A percentile compares a stretch with the other conserved stretches of the same genome.
phyloP scores from a whole-genome alignment of 2,888 invertebrate species.

The Ochlodes sylvanus region DNA sequence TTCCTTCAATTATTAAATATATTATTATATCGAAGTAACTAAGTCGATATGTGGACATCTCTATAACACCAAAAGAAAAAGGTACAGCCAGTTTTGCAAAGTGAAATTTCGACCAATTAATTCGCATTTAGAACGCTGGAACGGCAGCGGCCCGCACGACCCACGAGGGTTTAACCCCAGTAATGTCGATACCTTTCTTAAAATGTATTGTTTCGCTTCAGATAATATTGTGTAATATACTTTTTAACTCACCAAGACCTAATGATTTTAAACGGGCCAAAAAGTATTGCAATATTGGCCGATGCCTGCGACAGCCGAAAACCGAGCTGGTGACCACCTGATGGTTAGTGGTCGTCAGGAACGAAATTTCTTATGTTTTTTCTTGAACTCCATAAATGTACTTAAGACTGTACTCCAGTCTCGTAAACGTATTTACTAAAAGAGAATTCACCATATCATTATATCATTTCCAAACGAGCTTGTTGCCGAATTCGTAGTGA shows the following conservation, averaged over 20 bases:
- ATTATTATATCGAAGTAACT: not conserved
- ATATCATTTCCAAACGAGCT: too few relatives aligned
- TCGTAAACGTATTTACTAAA: not conserved
- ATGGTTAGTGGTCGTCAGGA: too few relatives aligned
- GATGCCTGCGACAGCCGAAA: too few relatives aligned
- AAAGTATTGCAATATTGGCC: too few relatives aligned
- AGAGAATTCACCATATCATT: slow-evolving; percentile 20
- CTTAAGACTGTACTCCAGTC: not conserved
- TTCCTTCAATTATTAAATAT: too few relatives aligned
- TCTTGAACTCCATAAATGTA: too few relatives aligned
- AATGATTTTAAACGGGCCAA: too few relatives aligned
- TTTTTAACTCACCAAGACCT: too few relatives aligned
- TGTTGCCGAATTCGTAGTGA: too few relatives aligned
- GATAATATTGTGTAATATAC: too few relatives aligned
- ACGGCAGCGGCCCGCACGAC: slow-evolving; percentile 6
- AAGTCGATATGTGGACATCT: not conserved
- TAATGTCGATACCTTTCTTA: slow-evolving; percentile 19
- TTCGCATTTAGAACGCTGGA: slow-evolving; percentile 54
- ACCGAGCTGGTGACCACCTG: too few relatives aligned
- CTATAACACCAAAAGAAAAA: slow-evolving; percentile 36
- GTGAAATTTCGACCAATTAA: slow-evolving; percentile 65
- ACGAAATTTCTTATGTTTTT: too few relatives aligned
- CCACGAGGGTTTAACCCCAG: not conserved
- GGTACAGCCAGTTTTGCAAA: slow-evolving; percentile 50
- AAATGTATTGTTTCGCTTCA: not conserved